Conservation (phyloP, 2,888 invertebrate species). For the Anoplius nigerrimus region DNA sequence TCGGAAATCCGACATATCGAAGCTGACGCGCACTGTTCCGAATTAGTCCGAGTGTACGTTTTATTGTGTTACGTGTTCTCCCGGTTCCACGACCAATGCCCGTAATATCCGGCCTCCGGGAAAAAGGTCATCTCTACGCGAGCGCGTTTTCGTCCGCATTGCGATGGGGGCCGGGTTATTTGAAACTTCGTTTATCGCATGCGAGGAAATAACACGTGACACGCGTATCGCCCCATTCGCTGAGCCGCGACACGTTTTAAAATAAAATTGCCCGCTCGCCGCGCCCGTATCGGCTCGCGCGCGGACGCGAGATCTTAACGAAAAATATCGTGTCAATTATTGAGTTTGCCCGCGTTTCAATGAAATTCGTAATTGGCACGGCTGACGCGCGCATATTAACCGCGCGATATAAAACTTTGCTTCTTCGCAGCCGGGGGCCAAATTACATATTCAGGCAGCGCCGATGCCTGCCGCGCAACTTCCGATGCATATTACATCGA, state of each 20-base stretch:
- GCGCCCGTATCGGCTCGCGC: too few species aligned
- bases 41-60: constrained; percentile 40
- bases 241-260: constrained; percentile 17
- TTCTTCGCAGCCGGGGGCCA: too few species aligned
- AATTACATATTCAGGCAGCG: too few species aligned
- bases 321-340: too few species aligned
- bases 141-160: constrained; percentile 16
- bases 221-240: constrained; percentile 19
- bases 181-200: constrained; percentile 41
- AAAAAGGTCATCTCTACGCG: constrained; percentile 22
- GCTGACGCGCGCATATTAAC: too few species aligned
- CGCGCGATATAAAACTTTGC: too few species aligned
- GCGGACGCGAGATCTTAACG: too few species aligned
- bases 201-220: constrained; percentile 36
- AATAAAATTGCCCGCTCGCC: not conserved
- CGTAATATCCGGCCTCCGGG: constrained; percentile 36
- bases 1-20: constrained; percentile 17
- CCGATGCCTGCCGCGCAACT: too few species aligned
- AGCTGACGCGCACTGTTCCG: constrained; percentile 34
- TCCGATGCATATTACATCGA: too few species aligned
- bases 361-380: too few species aligned
- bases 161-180: constrained; percentile 25
- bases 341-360: too few species aligned
- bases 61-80: constrained; percentile 39
- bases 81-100: constrained; percentile 29